A percentile compares a stretch with the other conserved stretches of the same genome.
Conservation (phyloP, 2,113 vertebrate species). For the Elanus axillaris region DNA sequence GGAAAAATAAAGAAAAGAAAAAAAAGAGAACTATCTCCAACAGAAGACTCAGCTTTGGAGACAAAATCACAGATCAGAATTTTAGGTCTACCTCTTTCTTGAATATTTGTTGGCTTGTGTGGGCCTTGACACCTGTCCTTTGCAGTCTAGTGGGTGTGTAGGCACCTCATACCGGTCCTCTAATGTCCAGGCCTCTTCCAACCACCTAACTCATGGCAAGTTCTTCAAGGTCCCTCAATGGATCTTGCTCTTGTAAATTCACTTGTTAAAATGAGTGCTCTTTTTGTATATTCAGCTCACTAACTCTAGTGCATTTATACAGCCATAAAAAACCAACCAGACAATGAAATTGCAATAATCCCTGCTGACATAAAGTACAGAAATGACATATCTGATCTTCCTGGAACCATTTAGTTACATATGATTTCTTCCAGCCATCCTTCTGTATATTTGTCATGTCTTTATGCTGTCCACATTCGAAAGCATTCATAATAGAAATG, state of each 20-base stretch:
- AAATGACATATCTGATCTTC: neutral
- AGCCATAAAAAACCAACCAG: neutral
- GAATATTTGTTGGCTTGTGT: neutral
- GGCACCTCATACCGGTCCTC: neutral
- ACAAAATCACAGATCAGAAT: neutral
- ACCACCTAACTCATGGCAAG: neutral
- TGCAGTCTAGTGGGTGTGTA: neutral
- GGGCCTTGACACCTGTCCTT: neutral
- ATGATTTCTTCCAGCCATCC: neutral
- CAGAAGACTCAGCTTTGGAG: neutral
- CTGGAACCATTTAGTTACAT: neutral
- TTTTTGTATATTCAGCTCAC: neutral
- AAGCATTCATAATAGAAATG: neutral
- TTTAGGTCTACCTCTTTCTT: neutral
- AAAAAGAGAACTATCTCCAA: neutral
- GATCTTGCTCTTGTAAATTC: neutral
- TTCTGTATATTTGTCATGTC: neutral
- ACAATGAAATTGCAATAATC: neutral
- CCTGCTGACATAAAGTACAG: neutral
- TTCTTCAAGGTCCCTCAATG: neutral
- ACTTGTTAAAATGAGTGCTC: neutral
- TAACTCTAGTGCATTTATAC: neutral
- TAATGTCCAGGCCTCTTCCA: neutral
- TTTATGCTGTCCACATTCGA: neutral
- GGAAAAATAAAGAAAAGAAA: too few relatives aligned